These are phyloP conservation scores for Trachelus tabidus DNA, from an alignment of 2,888 invertebrate genomes.

Conservation along the genomic window DNA sequence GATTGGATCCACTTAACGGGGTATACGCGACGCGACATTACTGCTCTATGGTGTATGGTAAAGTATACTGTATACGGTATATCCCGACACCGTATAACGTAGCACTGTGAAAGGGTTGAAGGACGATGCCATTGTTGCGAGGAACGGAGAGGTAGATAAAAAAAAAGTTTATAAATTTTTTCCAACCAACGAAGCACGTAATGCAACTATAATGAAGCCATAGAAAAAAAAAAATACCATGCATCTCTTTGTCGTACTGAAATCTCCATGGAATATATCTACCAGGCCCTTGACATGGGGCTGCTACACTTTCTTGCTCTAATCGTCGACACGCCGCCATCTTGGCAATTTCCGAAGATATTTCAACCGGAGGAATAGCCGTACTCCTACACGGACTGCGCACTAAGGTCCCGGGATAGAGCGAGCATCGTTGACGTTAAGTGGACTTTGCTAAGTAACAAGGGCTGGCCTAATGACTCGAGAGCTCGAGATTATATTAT, in stretches of 20 bases:
- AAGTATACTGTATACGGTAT: slow-evolving; percentile 37
- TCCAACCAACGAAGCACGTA: neutral
- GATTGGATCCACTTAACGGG: slow-evolving; percentile 66
- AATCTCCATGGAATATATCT: neutral
- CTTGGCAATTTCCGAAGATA: neutral
- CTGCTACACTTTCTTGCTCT: neutral
- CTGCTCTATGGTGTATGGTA: slow-evolving; percentile 62
- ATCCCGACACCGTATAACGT: neutral
- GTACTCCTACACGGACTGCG: neutral
- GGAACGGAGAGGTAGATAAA: neutral
- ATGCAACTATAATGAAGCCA: neutral
- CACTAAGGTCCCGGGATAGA: neutral
- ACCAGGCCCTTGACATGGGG: neutral
- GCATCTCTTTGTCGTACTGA: neutral
- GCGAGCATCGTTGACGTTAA: slow-evolving; percentile 40
- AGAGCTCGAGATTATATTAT: slow-evolving; percentile 66
- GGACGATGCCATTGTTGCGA: neutral
- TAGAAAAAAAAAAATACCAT: neutral
- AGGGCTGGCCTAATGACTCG: slow-evolving; percentile 64
- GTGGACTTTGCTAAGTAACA: slow-evolving; percentile 61
- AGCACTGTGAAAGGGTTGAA: neutral
- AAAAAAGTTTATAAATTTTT: neutral
- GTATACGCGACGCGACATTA: slow-evolving; percentile 60
- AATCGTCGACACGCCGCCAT: neutral
- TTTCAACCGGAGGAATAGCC: neutral